Evolutionary conservation across 1,140 invertebrate species (phyloP).

Genomic region (Gonatopus flavifemur): DNA sequence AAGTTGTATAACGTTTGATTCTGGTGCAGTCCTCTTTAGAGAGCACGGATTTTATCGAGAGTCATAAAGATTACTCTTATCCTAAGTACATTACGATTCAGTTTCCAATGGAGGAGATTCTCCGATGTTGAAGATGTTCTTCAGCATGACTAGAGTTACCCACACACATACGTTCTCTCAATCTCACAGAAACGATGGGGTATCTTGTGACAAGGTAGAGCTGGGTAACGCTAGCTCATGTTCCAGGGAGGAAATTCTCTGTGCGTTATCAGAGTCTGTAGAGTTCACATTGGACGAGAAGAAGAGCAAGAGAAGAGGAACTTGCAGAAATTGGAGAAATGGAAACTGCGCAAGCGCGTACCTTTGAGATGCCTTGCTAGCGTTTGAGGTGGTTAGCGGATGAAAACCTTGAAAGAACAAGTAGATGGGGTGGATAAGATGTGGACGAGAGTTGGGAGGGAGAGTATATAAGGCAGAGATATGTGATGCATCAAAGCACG

Average conservation of each 20-base stretch:
- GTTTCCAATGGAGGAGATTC: too few species aligned
- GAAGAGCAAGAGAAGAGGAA: too few species aligned
- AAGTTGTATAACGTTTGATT: too few species aligned
- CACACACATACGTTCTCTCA: too few species aligned
- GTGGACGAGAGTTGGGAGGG: background rate
- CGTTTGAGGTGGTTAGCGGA: conserved; percentile 8
- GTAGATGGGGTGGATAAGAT: conserved; percentile 5
- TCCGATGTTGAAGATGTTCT: too few species aligned
- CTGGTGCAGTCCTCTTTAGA: too few species aligned
- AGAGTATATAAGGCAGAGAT: conserved; percentile 4
- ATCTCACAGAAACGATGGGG: conserved; percentile 1
- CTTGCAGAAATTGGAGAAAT: conserved; percentile 28
- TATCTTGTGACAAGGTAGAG: conserved; percentile 5
- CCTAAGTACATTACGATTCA: too few species aligned
- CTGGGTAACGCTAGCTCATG: conserved; percentile 15
- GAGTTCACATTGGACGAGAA: conserved; percentile 24
- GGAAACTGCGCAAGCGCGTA: conserved; percentile 23
- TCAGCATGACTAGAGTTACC: too few species aligned
- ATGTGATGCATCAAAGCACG: too few species aligned
- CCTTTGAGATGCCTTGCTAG: conserved; percentile 6
- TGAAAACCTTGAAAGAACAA: conserved; percentile 26
- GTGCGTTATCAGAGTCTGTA: conserved; percentile 4
- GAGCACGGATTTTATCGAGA: too few species aligned
- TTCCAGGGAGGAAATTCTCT: conserved; percentile 25
- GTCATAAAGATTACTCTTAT: too few species aligned